phyloP scores from a whole-genome alignment of 2,113 vertebrate genomes.

The Excalfactoria chinensis region DNA sequence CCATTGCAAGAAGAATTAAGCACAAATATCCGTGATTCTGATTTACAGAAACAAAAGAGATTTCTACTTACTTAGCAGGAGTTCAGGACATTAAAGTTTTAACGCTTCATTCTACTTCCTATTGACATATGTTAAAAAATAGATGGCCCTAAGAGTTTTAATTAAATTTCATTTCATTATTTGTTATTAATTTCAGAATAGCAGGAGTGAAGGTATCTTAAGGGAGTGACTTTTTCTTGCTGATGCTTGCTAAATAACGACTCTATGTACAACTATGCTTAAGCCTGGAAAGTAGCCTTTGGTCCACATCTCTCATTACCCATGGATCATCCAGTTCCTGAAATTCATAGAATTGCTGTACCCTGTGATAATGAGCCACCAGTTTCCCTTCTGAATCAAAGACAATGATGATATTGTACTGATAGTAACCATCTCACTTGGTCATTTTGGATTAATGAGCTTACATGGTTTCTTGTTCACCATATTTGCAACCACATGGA shows the following conservation, averaged over 20 bases:
- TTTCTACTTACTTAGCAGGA: neutral
- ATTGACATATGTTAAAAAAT: neutral
- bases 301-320: neutral
- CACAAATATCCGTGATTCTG: neutral
- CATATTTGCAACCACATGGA: conserved; percentile 86
- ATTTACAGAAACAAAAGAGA: neutral
- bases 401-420: conserved; percentile 66
- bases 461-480: conserved; percentile 56
- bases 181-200: neutral
- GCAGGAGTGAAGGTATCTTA: neutral
- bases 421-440: conserved; percentile 42
- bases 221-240: neutral
- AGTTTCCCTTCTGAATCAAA: conserved; percentile 69
- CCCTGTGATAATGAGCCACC: conserved; percentile 65
- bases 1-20: neutral
- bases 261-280: neutral
- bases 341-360: neutral
- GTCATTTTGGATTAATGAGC: conserved; percentile 29
- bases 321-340: neutral
- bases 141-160: neutral
- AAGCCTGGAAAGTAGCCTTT: neutral
- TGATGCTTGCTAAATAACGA: neutral
- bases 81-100: neutral
- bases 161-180: neutral
- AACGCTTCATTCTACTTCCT: neutral